These are phyloP conservation scores for Casuarius casuarius DNA, from an alignment of 2,113 vertebrate species.

Conservation along the genomic window DNA sequence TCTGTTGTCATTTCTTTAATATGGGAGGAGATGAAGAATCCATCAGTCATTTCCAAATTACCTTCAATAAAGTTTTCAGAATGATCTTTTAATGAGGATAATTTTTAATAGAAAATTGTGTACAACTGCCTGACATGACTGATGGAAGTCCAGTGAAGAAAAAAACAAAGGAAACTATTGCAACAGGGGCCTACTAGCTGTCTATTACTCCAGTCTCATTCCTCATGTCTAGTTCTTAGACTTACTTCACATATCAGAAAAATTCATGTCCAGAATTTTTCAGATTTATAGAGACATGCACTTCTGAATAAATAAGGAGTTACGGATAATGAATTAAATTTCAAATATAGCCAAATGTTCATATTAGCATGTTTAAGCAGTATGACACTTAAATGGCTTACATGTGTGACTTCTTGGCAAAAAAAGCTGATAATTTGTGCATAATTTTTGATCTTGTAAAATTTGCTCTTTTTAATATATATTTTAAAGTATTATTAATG, in stretches of 20 bases:
- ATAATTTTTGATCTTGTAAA: background rate
- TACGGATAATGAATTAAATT: background rate
- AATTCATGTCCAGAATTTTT: background rate
- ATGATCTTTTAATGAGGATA: constrained; percentile 46
- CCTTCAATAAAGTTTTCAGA: constrained; percentile 46
- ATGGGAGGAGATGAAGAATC: constrained; percentile 10
- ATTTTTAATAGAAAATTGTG: constrained; percentile 41
- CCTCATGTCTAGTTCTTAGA: background rate
- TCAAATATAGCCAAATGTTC: background rate
- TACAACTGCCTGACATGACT: background rate
- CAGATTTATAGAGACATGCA: background rate
- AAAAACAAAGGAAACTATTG: background rate
- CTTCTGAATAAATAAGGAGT: background rate
- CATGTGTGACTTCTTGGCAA: background rate
- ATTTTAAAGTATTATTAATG: background rate
- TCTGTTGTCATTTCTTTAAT: constrained; percentile 63
- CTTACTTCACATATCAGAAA: background rate
- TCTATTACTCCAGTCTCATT: background rate
- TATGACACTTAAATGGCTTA: background rate
- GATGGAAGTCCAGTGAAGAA: background rate
- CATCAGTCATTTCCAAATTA: constrained; percentile 48
- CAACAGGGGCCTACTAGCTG: background rate
- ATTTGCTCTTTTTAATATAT: background rate
- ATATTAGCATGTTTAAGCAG: background rate
- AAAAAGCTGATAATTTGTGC: background rate